Base-by-base conservation (phyloP, 1,140 invertebrate species). In the Papilio polyxenes region DNA sequence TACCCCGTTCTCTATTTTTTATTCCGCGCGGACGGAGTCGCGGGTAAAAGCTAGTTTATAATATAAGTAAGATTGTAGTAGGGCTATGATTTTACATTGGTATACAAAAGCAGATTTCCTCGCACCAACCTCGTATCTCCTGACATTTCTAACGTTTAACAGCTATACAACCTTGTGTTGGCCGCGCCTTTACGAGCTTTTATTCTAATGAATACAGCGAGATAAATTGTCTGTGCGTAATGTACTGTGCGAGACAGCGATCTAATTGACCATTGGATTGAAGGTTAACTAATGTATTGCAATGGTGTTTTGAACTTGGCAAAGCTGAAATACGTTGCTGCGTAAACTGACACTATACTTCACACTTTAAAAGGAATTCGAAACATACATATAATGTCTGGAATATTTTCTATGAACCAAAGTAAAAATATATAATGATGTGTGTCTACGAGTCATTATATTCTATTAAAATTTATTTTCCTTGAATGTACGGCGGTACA, bases 191-290 rank as follows among this genome's bases (percentile, higher is more conserved):
- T 79, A 79, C 77, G 51, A 79, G 56, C 77, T 62, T 79, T 79
- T 79, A 79, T 79, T 79, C 77, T 79, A 79, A 79, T 79, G 77
- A 79, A 23, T 62, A 23, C 77, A 11, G 56, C 77, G 77, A 79
- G 77, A 62, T 79, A 59, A 62, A 79, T 59, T 79, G n/a, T 40
- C 77, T 31, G 3, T 77, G 75, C 49, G 5, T 53, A 75, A 75
- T 6, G 13, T 48, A 53, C 75, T 51, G 40, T 48, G 40, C n/a
- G 17, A 23, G 75, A 51, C 75, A 53, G 49, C 75, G 48, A n/a
- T 77, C 75, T 77, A 77, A 77, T 62, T 79, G 77, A 59, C 51
- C 13, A 77, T 77, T 53, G n/a, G 74, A 56, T 77, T 77, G 75
- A 51, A 77, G 75, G 48, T 49, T 23, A 53, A 77, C 49, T 23